Base-by-base conservation (phyloP, 2,888 invertebrate genomes). In the Drosophila eohydei region DNA sequence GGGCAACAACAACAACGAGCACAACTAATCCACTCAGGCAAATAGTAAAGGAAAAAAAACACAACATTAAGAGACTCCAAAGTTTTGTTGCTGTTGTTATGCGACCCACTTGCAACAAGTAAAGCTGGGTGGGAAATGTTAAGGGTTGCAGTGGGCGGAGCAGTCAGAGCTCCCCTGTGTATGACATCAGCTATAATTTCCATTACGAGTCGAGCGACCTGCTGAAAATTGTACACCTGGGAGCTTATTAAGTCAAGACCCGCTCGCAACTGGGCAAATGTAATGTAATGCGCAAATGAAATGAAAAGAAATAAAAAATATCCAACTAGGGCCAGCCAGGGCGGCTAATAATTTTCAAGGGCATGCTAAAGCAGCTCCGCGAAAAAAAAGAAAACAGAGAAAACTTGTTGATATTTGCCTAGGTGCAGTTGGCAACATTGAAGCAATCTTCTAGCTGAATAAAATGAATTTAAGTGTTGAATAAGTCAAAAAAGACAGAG, bases 141-240 rank as follows among this genome's bases (percentile, higher is more conserved):
- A 70, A 69, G 76, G 76, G 74, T 76, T 74, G 78, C 52, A 46
- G 21, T 32, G 32, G 44, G 41, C 40, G 52, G 26, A 28, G 61
- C 36, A n/a, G 32, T 4, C 55, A 43, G 36, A 57, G 68, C 36
- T 89, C 86, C 86, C 86, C 75, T 67, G 86, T 74, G 86, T 80
- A 86, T 87, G 90, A 89, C 86, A 87, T 87, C 86, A 87, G 86
- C 90, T 89, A 89, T 85, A 87, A 87, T 87, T 87, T 87, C 88
- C 86, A 87, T 87, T 87, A 87, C 86, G 90, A 89, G 73, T 73
- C 75, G 81, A 81, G 85, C 88, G 58, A 58, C 48, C 48, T 38
- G 77, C 84, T 90, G 80, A 78, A 88, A 89, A 88, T 90, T 83
- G 90, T 89, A 87, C 88, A 81, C 88, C 81, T 77, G 88, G 88